A percentile compares a stretch with the other conserved stretches of the same genome.
phyloP scores from a whole-genome alignment of 1,140 invertebrate species.

The Hylaeus volcanicus region DNA sequence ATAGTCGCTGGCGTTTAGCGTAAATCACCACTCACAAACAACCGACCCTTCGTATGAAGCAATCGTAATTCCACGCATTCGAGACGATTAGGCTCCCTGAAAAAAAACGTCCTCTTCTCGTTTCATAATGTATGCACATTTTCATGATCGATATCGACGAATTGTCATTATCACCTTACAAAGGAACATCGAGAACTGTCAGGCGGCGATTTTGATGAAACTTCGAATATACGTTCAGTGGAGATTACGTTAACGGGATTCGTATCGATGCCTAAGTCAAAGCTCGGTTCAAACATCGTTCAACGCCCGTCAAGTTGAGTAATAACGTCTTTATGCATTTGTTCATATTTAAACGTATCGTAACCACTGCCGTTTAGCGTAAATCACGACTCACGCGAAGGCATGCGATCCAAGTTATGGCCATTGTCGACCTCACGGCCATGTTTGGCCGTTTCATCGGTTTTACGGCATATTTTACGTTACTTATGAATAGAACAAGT shows the following conservation, averaged over 20 bases:
- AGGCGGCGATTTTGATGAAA: too few relatives aligned
- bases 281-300: neutral
- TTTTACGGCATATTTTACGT: slow-evolving; percentile 65
- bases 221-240: too few relatives aligned
- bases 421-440: slow-evolving; percentile 15
- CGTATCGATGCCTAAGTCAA: neutral
- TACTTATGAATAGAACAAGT: slow-evolving; percentile 56
- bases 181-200: too few relatives aligned
- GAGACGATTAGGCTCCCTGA: slow-evolving; percentile 34
- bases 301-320: neutral
- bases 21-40: slow-evolving; percentile 26
- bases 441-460: slow-evolving; percentile 64
- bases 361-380: neutral
- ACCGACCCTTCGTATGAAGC: slow-evolving; percentile 36
- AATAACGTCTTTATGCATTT: slow-evolving; percentile 2
- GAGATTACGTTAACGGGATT: too few relatives aligned
- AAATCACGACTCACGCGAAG: neutral
- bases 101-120: neutral
- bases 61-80: slow-evolving; percentile 61
- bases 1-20: neutral
- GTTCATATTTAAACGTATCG: neutral
- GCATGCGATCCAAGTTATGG: neutral
- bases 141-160: neutral
- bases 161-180: too few relatives aligned
- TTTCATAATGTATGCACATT: neutral